Evolutionary conservation across 2,113 vertebrate species (phyloP).

Genomic region (Mormyrus lacerda): DNA sequence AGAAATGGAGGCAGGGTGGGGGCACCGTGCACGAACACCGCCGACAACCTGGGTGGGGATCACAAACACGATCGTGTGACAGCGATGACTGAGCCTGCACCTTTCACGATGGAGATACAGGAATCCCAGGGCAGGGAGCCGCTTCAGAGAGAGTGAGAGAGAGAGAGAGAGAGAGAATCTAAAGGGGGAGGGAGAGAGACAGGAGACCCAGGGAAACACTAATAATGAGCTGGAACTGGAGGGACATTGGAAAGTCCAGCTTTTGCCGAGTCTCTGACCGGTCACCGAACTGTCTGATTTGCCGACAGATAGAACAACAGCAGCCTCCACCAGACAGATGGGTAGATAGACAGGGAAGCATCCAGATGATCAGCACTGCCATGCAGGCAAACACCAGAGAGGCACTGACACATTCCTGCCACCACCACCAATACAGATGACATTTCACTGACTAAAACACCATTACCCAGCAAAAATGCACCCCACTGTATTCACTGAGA

Average conservation of each 20-base stretch:
- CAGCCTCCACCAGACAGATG: neutral
- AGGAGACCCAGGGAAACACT: neutral
- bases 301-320: neutral
- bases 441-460: neutral
- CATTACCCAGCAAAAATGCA: neutral
- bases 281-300: neutral
- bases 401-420: neutral
- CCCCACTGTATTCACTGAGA: neutral
- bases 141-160: neutral
- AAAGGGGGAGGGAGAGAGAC: neutral
- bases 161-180: neutral
- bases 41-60: constrained; percentile 32
- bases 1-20: constrained; percentile 33
- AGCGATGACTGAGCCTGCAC: constrained; percentile 1
- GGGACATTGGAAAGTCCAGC: neutral
- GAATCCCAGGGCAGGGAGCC: constrained; percentile 18
- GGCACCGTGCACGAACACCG: constrained; percentile 30
- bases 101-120: constrained; percentile 23
- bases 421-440: neutral
- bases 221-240: neutral
- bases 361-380: neutral
- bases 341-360: neutral
- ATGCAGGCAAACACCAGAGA: neutral
- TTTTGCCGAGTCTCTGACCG: neutral
- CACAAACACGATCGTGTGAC: neutral